phyloP scores from a whole-genome alignment of 2,113 vertebrate genomes.

The Numenius arquata region DNA sequence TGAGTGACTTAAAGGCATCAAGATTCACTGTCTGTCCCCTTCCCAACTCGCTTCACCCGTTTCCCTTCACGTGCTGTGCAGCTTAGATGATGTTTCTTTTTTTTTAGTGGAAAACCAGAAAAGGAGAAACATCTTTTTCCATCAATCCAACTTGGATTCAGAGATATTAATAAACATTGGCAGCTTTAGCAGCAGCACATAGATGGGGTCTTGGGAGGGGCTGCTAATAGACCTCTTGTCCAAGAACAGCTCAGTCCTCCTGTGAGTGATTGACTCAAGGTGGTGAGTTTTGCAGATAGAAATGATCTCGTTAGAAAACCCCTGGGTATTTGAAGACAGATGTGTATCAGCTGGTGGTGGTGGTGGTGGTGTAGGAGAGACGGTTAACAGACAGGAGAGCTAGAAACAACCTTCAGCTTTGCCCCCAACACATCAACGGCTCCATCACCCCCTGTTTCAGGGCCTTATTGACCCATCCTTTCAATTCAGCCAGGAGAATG shows the following conservation, averaged over 20 bases:
- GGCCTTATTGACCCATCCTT: background rate
- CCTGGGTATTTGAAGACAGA: background rate
- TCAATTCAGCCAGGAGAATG: background rate
- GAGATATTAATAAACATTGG: background rate
- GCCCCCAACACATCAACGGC: background rate
- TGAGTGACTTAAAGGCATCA: conserved; percentile 12
- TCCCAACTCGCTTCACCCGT: accelerated
- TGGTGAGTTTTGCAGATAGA: background rate
- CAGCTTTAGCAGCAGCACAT: background rate
- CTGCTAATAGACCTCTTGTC: background rate
- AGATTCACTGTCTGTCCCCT: background rate
- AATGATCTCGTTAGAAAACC: background rate
- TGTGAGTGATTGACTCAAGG: background rate
- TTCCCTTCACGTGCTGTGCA: background rate
- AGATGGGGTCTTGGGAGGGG: background rate
- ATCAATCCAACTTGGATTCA: background rate
- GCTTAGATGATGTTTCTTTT: background rate
- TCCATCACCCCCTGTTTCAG: background rate
- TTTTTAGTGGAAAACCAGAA: background rate
- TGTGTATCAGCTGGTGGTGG: background rate
- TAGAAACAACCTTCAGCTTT: background rate
- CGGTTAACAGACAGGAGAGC: background rate
- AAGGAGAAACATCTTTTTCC: background rate
- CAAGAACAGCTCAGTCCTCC: background rate
- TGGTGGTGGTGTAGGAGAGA: too few species aligned